Conservation (phyloP, 2,888 invertebrate genomes). For the Caenorhabditis imperialis region DNA sequence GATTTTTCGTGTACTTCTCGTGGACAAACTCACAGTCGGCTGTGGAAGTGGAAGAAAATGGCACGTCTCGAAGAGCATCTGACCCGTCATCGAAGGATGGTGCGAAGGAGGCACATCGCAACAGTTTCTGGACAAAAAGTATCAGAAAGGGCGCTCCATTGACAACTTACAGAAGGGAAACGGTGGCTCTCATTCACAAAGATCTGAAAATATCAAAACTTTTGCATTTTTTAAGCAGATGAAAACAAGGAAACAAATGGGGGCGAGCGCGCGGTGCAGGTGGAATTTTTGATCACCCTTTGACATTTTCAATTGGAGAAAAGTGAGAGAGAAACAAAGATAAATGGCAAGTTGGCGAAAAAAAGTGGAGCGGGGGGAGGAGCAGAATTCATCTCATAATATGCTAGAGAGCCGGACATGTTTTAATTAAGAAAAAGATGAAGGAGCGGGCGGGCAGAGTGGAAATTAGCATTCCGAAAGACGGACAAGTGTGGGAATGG, state of each 20-base stretch:
- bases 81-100: conserved; percentile 45
- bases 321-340: background rate
- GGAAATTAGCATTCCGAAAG: background rate
- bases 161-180: conserved; percentile 42
- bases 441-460: conserved; percentile 9
- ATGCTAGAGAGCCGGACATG: too few species aligned
- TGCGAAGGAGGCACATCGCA: conserved; percentile 48
- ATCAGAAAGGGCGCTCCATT: too few species aligned
- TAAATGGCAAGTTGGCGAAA: too few species aligned
- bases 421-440: conserved; percentile 44
- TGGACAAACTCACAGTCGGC: conserved; percentile 14
- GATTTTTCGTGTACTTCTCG: too few species aligned
- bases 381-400: too few species aligned
- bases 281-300: too few species aligned
- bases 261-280: too few species aligned
- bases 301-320: conserved; percentile 14
- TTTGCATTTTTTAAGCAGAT: background rate
- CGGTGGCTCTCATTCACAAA: conserved; percentile 34
- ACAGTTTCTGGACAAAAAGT: conserved; percentile 35
- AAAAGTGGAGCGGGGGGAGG: too few species aligned
- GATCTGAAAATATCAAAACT: background rate
- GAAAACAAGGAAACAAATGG: conserved; percentile 7
- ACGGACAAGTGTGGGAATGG: conserved; percentile 7
- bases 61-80: conserved; percentile 46
- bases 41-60: conserved; percentile 44